Conservation (phyloP, 2,797 vertebrate genomes). For the Microcaecilia unicolor region DNA sequence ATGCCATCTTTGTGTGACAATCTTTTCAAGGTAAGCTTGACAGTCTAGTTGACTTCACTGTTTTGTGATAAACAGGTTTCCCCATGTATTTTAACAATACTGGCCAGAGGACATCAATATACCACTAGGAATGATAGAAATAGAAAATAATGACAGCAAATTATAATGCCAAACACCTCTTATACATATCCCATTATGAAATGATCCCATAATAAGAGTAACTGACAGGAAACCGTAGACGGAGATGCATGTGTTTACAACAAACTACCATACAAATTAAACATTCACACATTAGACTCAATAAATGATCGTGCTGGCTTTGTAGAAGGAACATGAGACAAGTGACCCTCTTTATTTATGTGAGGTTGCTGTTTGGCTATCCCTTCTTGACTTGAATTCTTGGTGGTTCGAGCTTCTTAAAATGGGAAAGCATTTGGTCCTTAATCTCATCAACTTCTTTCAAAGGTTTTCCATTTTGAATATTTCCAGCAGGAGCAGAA, state of each 20-base stretch:
- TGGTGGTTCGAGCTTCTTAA: constrained; percentile 63
- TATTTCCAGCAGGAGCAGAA: constrained; percentile 36
- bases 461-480: constrained; percentile 67
- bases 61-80: constrained; percentile 18
- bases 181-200: not conserved
- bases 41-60: constrained; percentile 30
- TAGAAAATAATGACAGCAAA: constrained; percentile 3
- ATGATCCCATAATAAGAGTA: constrained; percentile 1
- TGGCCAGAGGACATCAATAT: not conserved
- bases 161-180: constrained; percentile 8
- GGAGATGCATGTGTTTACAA: not conserved
- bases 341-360: constrained; percentile 57
- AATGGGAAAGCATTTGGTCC: constrained; percentile 59
- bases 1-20: too few species aligned
- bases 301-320: constrained; percentile 98
- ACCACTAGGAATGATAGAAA: not conserved
- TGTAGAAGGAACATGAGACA: constrained; percentile 62
- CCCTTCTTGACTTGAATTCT: constrained; percentile 61
- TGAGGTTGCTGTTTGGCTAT: constrained; percentile 57
- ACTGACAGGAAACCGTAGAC: constrained; percentile 3
- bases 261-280: not conserved
- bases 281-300: constrained; percentile 83
- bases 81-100: constrained; percentile 9
- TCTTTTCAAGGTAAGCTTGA: not conserved
- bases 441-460: constrained; percentile 65